A percentile compares a stretch with the other conserved stretches of the same genome.
Conservation (phyloP, 2,888 invertebrate genomes). For the Pherbina coryleti region DNA sequence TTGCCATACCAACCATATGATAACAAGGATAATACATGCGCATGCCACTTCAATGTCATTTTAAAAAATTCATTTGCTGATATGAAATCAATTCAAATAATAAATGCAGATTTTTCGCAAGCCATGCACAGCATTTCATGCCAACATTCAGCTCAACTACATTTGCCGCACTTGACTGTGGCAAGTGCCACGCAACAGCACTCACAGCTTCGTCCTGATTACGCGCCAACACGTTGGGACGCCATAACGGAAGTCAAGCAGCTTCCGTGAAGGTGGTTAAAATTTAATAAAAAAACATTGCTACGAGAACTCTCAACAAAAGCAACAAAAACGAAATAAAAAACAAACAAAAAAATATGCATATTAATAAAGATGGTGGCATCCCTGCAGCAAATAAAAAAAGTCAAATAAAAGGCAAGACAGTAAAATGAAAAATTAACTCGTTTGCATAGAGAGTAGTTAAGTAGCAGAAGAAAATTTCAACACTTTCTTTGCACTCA, state of each 20-base stretch:
- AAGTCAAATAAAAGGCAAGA: conserved; percentile 21
- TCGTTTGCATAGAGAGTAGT: conserved; percentile 40
- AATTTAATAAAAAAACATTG: not conserved
- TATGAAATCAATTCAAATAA: no score
- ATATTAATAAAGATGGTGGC: not conserved
- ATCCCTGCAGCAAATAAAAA: not conserved
- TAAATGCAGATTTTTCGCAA: not conserved
- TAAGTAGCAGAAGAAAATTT: not conserved
- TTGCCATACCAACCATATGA: no score
- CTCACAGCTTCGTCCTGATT: not conserved
- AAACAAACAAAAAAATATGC: not conserved
- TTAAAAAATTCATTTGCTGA: no score
- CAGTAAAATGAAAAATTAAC: conserved; percentile 60
- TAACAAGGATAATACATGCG: no score
- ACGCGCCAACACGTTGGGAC: not conserved
- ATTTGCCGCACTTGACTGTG: no score
- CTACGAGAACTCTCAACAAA: not conserved
- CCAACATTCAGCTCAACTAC: not conserved
- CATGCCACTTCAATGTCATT: no score
- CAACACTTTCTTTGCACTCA: not conserved
- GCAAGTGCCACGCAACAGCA: not conserved
- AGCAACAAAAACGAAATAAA: not conserved
- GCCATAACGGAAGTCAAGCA: not conserved
- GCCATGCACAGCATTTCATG: not conserved
- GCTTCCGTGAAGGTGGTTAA: not conserved